Conservation (phyloP, 2,113 vertebrate genomes). For the Blennius ocellaris region DNA sequence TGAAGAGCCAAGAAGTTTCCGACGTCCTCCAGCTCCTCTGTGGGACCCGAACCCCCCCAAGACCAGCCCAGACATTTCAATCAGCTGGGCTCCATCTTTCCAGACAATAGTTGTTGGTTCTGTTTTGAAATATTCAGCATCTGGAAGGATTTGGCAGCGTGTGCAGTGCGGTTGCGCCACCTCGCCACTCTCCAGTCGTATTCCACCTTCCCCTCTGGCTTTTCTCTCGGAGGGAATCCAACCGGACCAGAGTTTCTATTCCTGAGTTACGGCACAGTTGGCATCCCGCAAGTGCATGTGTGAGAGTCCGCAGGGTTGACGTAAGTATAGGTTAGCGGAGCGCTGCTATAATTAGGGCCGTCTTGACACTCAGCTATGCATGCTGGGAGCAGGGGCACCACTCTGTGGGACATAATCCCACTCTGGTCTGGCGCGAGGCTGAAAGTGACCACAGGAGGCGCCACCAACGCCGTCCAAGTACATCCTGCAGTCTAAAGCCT, state of each 20-base stretch:
- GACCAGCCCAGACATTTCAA: too few relatives aligned
- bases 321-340: conserved; percentile 68
- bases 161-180: too few relatives aligned
- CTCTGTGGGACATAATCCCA: conserved; percentile 40
- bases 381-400: conserved; percentile 56
- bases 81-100: too few relatives aligned
- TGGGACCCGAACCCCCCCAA: too few relatives aligned
- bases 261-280: conserved; percentile 48
- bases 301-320: conserved; percentile 45
- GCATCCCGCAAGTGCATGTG: conserved; percentile 50
- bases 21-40: too few relatives aligned
- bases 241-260: conserved; percentile 54
- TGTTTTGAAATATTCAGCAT: too few relatives aligned
- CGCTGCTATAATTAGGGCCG: conserved; percentile 67
- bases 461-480: not conserved
- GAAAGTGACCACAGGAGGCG: not conserved
- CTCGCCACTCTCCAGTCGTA: too few relatives aligned
- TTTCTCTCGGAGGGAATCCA: conserved; percentile 13
- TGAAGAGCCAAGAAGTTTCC: too few relatives aligned
- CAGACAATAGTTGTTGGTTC: too few relatives aligned
- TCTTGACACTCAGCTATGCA: conserved; percentile 60
- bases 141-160: too few relatives aligned
- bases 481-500: too few relatives aligned
- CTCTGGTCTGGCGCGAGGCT: conserved; percentile 8
- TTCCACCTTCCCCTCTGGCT: not conserved